phyloP scores from a whole-genome alignment of 2,113 vertebrate genomes.

The Capreolus pygargus region DNA sequence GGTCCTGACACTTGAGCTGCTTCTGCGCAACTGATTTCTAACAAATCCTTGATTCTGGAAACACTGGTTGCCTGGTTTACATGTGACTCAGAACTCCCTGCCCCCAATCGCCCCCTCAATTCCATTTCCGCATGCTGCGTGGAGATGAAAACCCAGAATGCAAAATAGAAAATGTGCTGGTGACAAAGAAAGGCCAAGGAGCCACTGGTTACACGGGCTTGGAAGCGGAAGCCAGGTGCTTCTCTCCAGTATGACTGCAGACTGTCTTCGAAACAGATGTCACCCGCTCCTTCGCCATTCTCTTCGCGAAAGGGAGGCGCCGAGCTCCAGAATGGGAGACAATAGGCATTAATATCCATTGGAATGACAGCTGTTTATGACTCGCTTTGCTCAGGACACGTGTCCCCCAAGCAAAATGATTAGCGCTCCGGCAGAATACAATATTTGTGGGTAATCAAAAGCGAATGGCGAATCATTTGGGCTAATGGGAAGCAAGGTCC shows the following conservation, averaged over 20 bases:
- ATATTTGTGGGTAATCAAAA: slow-evolving; percentile 68
- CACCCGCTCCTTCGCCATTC: slow-evolving; percentile 72
- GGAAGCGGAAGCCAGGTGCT: slow-evolving; percentile 78
- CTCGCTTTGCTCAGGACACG: slow-evolving; percentile 79
- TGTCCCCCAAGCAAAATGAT: slow-evolving; percentile 81
- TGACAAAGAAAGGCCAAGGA: slow-evolving; percentile 70
- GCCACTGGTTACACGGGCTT: slow-evolving; percentile 68
- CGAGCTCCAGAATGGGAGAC: slow-evolving; percentile 76
- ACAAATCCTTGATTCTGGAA: slow-evolving; percentile 55
- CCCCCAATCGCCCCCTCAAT: neutral
- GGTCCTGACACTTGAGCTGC: slow-evolving; percentile 20
- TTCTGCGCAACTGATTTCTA: slow-evolving; percentile 52
- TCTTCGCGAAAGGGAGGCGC: slow-evolving; percentile 63
- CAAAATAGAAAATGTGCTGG: slow-evolving; percentile 52
- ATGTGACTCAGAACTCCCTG: neutral
- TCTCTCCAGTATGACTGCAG: slow-evolving; percentile 61
- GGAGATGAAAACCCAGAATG: slow-evolving; percentile 56
- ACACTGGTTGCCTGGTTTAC: slow-evolving; percentile 49
- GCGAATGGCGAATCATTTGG: slow-evolving; percentile 51
- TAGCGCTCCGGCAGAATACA: slow-evolving; percentile 62
- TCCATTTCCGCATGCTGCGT: slow-evolving; percentile 47
- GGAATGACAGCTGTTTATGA: slow-evolving; percentile 86
- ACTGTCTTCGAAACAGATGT: slow-evolving; percentile 82
- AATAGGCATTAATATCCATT: slow-evolving; percentile 86
- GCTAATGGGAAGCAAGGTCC: slow-evolving; percentile 60